Conservation (phyloP, 2,797 vertebrate genomes). For the Micropoecilia bifurca region DNA sequence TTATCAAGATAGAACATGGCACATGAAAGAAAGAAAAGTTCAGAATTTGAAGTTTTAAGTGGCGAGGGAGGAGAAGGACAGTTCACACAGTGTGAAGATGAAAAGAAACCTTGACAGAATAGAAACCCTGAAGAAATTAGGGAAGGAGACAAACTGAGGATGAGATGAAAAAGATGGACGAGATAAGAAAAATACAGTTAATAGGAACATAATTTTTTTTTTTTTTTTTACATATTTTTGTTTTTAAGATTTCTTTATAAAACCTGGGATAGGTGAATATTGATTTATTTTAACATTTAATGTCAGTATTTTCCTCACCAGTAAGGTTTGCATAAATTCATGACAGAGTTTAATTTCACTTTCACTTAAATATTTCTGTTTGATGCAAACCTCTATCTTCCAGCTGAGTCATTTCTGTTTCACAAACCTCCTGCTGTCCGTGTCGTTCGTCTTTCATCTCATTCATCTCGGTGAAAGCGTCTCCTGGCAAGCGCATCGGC, state of each 20-base stretch:
- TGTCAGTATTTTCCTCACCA: background rate
- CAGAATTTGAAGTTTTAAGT: background rate
- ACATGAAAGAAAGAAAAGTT: slow-evolving; percentile 6
- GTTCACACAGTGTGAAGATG: background rate
- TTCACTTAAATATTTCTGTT: background rate
- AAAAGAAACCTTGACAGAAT: background rate
- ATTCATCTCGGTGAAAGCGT: background rate
- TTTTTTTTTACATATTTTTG: background rate
- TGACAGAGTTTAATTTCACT: background rate
- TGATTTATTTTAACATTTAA: background rate
- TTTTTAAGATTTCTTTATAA: background rate
- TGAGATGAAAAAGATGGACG: background rate
- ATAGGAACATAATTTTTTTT: background rate
- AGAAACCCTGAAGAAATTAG: background rate
- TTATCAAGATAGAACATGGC: background rate
- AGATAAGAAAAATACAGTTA: background rate
- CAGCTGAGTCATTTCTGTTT: background rate
- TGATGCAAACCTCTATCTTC: background rate
- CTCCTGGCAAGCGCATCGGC: background rate
- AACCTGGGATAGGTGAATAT: background rate
- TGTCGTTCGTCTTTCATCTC: background rate
- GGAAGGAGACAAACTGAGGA: background rate
- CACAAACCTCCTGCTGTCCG: background rate
- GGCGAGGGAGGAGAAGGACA: background rate
- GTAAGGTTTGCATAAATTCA: background rate